phyloP scores from a whole-genome alignment of 2,888 invertebrate genomes.

The Cecidostiba fungosa region DNA sequence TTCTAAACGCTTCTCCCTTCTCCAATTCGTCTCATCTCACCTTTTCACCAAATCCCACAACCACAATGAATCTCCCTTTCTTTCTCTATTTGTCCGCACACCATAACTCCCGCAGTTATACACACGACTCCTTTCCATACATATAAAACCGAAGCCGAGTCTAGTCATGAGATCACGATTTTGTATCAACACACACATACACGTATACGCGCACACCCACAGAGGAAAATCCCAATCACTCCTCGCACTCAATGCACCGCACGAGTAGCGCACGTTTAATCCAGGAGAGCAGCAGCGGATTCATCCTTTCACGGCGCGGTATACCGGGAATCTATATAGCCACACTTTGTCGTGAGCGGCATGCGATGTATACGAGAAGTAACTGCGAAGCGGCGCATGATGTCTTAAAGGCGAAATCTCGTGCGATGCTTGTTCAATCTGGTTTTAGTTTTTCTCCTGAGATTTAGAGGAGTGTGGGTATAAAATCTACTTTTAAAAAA shows the following conservation, averaged over 20 bases:
- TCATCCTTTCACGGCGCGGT: slow-evolving; percentile 54
- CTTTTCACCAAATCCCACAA: not conserved
- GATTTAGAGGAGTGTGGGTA: not conserved
- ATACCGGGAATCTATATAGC: not conserved
- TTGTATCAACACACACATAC: not conserved
- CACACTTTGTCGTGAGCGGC: slow-evolving; percentile 35
- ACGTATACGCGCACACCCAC: not conserved
- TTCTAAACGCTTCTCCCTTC: not conserved
- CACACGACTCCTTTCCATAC: slow-evolving; percentile 11
- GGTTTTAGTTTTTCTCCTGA: slow-evolving; percentile 30
- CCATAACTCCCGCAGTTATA: not conserved
- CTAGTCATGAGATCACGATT: slow-evolving; percentile 30
- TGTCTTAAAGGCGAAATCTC: slow-evolving; percentile 42
- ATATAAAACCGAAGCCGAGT: too few species aligned
- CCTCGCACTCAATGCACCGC: slow-evolving; percentile 12
- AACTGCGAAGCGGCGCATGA: slow-evolving; percentile 16
- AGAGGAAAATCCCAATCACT: slow-evolving; percentile 52
- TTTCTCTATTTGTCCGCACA: not conserved
- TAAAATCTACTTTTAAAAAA: not conserved
- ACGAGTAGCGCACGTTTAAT: slow-evolving; percentile 20
- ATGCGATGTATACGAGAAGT: not conserved
- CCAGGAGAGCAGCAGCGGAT: not conserved
- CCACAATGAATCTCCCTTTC: slow-evolving; percentile 14
- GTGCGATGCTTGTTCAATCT: not conserved
- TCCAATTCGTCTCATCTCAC: not conserved